Conservation (phyloP, 2,113 vertebrate genomes). For the Bombycilla garrulus region DNA sequence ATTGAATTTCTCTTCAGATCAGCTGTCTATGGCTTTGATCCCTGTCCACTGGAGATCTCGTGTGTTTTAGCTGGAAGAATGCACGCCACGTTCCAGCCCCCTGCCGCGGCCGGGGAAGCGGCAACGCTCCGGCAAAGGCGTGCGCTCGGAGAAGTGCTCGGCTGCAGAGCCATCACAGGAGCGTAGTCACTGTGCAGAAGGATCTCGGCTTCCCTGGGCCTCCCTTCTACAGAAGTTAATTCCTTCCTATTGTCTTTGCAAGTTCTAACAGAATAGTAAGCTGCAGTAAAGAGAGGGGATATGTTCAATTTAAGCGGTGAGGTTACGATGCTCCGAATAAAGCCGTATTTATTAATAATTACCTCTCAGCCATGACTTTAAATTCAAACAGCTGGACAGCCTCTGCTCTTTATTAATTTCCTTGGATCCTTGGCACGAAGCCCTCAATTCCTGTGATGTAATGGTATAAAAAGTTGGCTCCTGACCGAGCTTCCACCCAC, state of each 20-base stretch:
- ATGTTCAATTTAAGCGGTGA: slow-evolving; percentile 55
- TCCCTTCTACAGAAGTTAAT: slow-evolving; percentile 12
- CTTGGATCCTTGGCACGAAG: slow-evolving; percentile 38
- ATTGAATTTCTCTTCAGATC: slow-evolving; percentile 37
- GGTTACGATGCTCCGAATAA: slow-evolving; percentile 24
- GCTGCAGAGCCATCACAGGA: neutral
- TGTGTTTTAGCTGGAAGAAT: slow-evolving; percentile 21
- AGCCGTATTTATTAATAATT: slow-evolving; percentile 61
- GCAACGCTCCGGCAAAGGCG: neutral
- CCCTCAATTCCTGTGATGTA: slow-evolving; percentile 70
- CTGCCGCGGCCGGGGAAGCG: neutral
- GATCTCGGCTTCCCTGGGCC: neutral
- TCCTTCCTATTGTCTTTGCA: neutral
- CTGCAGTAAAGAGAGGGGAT: slow-evolving; percentile 27
- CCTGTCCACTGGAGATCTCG: neutral
- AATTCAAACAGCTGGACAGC: slow-evolving; percentile 61
- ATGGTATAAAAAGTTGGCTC: slow-evolving; percentile 71
- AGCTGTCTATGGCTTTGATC: slow-evolving; percentile 31
- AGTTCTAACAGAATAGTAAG: slow-evolving; percentile 14
- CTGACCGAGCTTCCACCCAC: slow-evolving; percentile 61
- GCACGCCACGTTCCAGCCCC: neutral
- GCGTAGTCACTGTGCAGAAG: neutral
- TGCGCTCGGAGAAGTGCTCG: neutral
- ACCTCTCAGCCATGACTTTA: slow-evolving; percentile 47
- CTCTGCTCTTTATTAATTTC: slow-evolving; percentile 69